Conservation (phyloP, 1,140 invertebrate genomes). For the Formica exsecta region DNA sequence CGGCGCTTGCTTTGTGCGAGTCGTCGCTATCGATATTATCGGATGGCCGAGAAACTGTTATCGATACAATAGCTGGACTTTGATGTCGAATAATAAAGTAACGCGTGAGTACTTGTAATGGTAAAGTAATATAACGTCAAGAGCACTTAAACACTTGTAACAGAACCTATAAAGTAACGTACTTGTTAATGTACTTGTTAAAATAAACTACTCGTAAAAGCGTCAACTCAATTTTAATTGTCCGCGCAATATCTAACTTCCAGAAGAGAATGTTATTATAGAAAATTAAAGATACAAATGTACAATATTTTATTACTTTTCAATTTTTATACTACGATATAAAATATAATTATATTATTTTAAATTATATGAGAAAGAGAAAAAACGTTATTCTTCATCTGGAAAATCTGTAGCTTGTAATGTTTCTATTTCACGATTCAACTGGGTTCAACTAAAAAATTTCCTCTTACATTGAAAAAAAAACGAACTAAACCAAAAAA, state of each 20-base stretch:
- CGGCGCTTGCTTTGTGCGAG: too few relatives aligned
- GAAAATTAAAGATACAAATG: not conserved
- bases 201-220: constrained; percentile 14
- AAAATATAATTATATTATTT: not conserved
- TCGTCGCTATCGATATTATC: constrained; percentile 22
- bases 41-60: not conserved
- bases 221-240: constrained; percentile 17
- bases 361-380: too few relatives aligned
- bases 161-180: constrained; percentile 30
- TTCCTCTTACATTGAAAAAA: too few relatives aligned
- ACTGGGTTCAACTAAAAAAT: not conserved
- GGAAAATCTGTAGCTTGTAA: not conserved
- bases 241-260: not conserved
- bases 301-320: not conserved
- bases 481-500: too few relatives aligned
- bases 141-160: constrained; percentile 8
- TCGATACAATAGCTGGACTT: constrained; percentile 5
- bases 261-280: not conserved
- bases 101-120: constrained; percentile 5
- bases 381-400: too few relatives aligned
- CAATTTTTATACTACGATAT: not conserved
- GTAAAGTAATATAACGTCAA: constrained; percentile 26
- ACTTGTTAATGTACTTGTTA: not conserved
- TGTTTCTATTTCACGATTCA: not conserved
- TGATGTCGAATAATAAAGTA: constrained; percentile 8